Evolutionary conservation across 2,113 vertebrate species (phyloP), one percentile per base, ranked within the genome.

Genomic region (Neotragus moschatus): DNA sequence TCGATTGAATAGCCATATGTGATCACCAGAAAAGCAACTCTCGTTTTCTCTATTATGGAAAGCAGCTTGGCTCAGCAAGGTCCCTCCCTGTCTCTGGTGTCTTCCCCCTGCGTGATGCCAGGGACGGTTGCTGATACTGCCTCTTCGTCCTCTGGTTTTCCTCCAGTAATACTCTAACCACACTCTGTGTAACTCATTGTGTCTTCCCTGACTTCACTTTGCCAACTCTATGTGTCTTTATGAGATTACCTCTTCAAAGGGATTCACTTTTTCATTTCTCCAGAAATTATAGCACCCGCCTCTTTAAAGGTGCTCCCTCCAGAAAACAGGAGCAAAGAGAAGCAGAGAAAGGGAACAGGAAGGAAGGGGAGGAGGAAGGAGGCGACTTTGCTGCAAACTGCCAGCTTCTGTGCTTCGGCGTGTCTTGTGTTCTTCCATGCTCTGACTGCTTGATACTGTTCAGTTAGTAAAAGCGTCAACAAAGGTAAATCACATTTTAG

Each of bases 1-100:
- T 60, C 13, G 3, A 3, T 23, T 33, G 86, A 33, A 16, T 7
- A n/a, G 56, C 49, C 30, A 5, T 1, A 3, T n/a, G 10, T 11
- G 30, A 45, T 16, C 21, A 49, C 17, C 14, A 19, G 61, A 56
- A 66, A 17, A 70, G 15, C n/a, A 19, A 5, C 15, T 70, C 13
- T 84, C 7, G 10, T 55, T 81, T 56, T 17, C 51, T 26, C 49
- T 47, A 0, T 53, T 19, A 1, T 6, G 45, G 26, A 53, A 33
- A 39, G 79, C 2, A 39, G 43, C 49, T 39, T 25, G 66, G 36
- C 45, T n/a, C 60, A 14, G 33, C 36, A 39, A 16, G n/a, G 6
- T 17, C 16, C 16, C 30, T 25, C 19, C 23, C 5, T 7, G 1
- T 0, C 1, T 70, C 45, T 30, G 8, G 45, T 1, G 8, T 49